Evolutionary conservation across 2,888 invertebrate genomes (phyloP), one percentile per base, ranked within the genome.

Genomic region (Galerucella calmariensis): DNA sequence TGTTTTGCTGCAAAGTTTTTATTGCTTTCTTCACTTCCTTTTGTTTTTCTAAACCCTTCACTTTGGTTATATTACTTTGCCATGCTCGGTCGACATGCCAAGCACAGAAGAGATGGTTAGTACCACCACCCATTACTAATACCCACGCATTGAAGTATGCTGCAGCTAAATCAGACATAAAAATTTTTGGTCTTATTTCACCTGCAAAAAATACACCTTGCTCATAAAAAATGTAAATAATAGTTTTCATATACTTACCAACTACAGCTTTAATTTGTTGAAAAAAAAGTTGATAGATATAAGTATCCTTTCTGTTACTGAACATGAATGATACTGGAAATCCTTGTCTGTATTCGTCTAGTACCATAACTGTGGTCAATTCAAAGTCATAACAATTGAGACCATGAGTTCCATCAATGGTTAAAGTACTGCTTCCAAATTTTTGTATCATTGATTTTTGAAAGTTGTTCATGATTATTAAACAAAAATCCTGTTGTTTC

Each of bases 71-170:
- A 63, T 75, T 75, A 51, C 56, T 48, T 41, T 61, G 66, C 72
- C 75, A 75, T 8, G 68, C 71, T 16, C 68, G 56, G 53, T 75
- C 75, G 14, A 75, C 51, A 48, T 74, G 74, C 74, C 74, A 70
- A 9, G 74, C 53, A 58, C 74, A 74, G 53, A 48, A 69, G 14
- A 74, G n/a, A 58, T 70, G 70, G 14, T 70, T 53, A 71, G 66
- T 48, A 66, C 71, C 20, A 51, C 35, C 35, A 35, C 35, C 35
- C 35, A 35, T 35, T 44, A 75, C 72, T 66, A 16, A 20, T 10
- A 63, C 14, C 76, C 78, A 78, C 12, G 76, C 75, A 72, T 68
- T 71, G 71, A 62, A 79, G 72, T 67, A 79, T 11, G 67, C 24
- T 16, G 35, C 35, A 56, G 35, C 35, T 35, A 35, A 35, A 35